A percentile compares a stretch with the other conserved stretches of the same genome.
Conservation (phyloP, 2,797 vertebrate species). For the Ataeniobius toweri region DNA sequence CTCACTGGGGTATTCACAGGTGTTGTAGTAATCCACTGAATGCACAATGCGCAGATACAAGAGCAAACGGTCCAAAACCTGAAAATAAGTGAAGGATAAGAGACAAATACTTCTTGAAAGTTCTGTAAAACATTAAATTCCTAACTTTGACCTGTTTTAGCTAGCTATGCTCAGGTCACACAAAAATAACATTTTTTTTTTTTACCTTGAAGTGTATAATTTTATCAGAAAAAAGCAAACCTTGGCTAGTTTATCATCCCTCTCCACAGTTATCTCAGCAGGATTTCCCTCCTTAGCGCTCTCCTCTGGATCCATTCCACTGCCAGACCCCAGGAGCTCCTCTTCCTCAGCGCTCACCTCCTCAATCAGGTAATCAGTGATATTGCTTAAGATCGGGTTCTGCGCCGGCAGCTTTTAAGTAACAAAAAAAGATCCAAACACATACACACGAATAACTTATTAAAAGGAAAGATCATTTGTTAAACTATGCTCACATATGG, state of each 20-base stretch:
- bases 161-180: background rate
- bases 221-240: conserved; percentile 53
- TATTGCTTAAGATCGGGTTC: conserved; percentile 93
- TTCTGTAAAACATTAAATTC: background rate
- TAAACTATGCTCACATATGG: background rate
- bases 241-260: conserved; percentile 92
- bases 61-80: conserved; percentile 92
- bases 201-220: background rate
- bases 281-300: conserved; percentile 88
- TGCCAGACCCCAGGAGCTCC: conserved; percentile 86
- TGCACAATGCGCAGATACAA: conserved; percentile 92
- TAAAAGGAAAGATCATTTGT: background rate
- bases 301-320: conserved; percentile 84
- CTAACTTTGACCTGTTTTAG: background rate
- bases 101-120: background rate
- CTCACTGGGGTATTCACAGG: conserved; percentile 93
- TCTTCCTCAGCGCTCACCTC: conserved; percentile 95
- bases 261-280: conserved; percentile 87
- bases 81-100: background rate
- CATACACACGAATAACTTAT: background rate
- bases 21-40: conserved; percentile 94
- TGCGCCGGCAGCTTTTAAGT: conserved; percentile 79
- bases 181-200: too few relatives aligned
- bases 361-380: conserved; percentile 94
- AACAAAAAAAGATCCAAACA: background rate